A percentile compares a stretch with the other conserved stretches of the same genome.
These are phyloP conservation scores for Heliocidaris tuberculata DNA, from an alignment of 35 echinoderm and acorn worm genomes.

Conservation along the genomic window DNA sequence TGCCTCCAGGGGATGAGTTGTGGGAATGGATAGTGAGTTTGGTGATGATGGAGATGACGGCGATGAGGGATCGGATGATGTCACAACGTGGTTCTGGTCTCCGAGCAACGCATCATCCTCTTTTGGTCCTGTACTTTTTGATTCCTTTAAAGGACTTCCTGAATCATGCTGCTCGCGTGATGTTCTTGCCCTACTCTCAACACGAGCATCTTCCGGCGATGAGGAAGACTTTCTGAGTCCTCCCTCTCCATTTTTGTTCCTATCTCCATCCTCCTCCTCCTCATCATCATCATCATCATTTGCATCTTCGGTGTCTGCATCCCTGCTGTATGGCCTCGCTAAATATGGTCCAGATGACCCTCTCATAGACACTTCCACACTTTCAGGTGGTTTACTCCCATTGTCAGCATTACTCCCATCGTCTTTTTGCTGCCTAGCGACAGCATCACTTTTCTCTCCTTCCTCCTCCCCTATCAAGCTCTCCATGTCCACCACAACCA, in stretches of 20 bases:
- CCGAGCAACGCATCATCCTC: background rate
- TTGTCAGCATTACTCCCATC: background rate
- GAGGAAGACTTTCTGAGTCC: background rate
- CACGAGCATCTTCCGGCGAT: background rate
- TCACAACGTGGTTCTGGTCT: background rate
- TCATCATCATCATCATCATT: conserved; percentile 30
- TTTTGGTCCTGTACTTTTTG: background rate
- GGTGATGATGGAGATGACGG: conserved; percentile 10
- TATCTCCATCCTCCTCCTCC: background rate
- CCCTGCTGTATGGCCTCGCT: conserved; percentile 12
- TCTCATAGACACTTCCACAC: background rate
- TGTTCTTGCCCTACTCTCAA: background rate
- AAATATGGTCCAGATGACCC: background rate
- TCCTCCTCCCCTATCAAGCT: conserved; percentile 8
- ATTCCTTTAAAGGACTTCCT: background rate
- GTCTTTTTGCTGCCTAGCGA: background rate
- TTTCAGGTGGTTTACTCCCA: background rate
- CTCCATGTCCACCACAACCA: background rate
- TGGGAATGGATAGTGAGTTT: background rate
- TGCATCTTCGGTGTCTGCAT: conserved; percentile 35
- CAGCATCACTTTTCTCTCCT: background rate
- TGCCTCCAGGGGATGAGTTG: background rate
- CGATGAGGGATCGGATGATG: background rate
- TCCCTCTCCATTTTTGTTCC: background rate
- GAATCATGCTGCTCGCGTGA: background rate